These are phyloP conservation scores for Cyrtodaria siliqua DNA, from an alignment of 2,888 invertebrate genomes.

Conservation along the genomic window DNA sequence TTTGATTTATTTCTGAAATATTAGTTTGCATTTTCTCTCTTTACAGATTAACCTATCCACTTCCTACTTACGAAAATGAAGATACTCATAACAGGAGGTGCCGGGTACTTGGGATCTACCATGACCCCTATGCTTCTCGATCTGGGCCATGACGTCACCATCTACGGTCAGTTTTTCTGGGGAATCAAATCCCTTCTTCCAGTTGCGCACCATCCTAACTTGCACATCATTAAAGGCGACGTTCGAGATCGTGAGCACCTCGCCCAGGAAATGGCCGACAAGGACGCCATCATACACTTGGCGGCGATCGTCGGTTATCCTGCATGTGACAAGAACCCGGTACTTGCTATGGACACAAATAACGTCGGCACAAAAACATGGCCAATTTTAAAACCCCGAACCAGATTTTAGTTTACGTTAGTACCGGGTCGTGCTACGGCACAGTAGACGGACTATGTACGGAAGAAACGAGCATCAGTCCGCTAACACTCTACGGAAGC, in stretches of 20 bases:
- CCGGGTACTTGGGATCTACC: conserved; percentile 85
- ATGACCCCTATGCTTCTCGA: conserved; percentile 83
- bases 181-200: conserved; percentile 81
- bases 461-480: conserved; percentile 84
- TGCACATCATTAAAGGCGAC: conserved; percentile 79
- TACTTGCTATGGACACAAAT: conserved; percentile 22
- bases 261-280: conserved; percentile 70
- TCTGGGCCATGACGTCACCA: conserved; percentile 83
- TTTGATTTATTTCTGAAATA: no score
- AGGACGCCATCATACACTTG: conserved; percentile 83
- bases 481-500: conserved; percentile 84
- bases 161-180: conserved; percentile 83
- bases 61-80: conserved; percentile 45
- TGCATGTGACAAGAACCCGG: conserved; percentile 32
- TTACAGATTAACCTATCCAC: no score
- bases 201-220: conserved; percentile 69
- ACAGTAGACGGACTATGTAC: conserved; percentile 84
- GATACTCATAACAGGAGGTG: conserved; percentile 83
- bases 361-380: conserved; percentile 25
- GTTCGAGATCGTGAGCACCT: conserved; percentile 77
- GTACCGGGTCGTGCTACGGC: conserved; percentile 85
- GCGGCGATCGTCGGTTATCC: conserved; percentile 86
- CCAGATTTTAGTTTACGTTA: conserved; percentile 27
- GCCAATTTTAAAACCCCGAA: conserved; percentile 17
- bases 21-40: no score